Percentiles rank a stretch among this genome's conserved stretches.
Conservation (phyloP, 2,113 vertebrate species). For the Apistogramma diplotaenia region DNA sequence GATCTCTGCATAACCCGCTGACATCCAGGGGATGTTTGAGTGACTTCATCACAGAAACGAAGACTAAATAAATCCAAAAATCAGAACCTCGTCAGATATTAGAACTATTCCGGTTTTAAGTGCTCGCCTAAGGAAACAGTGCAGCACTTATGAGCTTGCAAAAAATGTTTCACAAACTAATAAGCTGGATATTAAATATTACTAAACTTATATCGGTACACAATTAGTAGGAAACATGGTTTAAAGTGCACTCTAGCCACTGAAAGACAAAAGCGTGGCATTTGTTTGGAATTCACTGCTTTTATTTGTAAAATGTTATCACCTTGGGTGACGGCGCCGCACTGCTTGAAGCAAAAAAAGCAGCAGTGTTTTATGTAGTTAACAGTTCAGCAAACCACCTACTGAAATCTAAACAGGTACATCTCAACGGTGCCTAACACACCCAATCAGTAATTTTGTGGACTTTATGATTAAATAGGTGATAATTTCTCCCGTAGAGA, state of each 20-base stretch:
- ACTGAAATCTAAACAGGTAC: slow-evolving; percentile 24
- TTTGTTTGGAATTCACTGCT: slow-evolving; percentile 45
- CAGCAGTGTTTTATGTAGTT: slow-evolving; percentile 46
- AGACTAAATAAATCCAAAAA: not conserved
- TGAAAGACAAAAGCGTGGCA: slow-evolving; percentile 14
- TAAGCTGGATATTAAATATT: not conserved
- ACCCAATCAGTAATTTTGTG: slow-evolving; percentile 11
- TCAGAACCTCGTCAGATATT: not conserved
- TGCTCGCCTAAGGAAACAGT: not conserved
- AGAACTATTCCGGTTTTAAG: not conserved
- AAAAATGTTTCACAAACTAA: not conserved
- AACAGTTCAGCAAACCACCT: slow-evolving; percentile 38
- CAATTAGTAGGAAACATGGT: not conserved
- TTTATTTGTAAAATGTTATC: slow-evolving; percentile 71
- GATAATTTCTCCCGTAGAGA: not conserved
- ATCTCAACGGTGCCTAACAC: not conserved
- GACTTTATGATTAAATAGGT: not conserved
- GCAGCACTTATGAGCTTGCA: too few species aligned
- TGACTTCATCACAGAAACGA: not conserved
- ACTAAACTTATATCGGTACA: not conserved
- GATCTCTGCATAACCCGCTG: not conserved
- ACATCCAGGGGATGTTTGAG: not conserved
- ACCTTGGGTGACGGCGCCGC: slow-evolving; percentile 47
- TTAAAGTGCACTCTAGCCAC: not conserved
- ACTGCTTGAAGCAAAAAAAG: slow-evolving; percentile 59